Base-by-base conservation (phyloP, 2,113 vertebrate species). In the Oreotrochilus melanogaster region DNA sequence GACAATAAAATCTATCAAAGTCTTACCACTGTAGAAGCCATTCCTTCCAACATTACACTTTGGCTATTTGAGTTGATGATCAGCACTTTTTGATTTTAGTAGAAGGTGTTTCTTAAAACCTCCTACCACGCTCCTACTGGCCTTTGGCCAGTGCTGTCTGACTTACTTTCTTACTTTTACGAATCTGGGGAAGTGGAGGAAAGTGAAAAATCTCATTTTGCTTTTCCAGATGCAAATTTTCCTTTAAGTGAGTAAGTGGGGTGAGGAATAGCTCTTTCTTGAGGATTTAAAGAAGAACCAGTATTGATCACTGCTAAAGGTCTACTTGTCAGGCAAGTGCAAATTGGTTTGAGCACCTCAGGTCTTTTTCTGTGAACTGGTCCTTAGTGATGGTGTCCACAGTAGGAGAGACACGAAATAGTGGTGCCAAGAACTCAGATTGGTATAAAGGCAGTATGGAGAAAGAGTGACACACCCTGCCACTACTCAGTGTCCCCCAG, bases 1-100 rank as follows among this genome's bases (percentile, higher is more conserved):
- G 91, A 82, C 30, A 67, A 78, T 65, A 75, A 88, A 94, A 64
- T 58, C 78, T 66, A 57, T 16, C 7, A 7, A 54, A 84, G 57
- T 64, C 60, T 57, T 88, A 73, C 33, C 64, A 48, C 66, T 81
- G 48, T 23, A 82, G 81, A 71, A 89, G 27, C 14, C 58, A 48
- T 33, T n/a, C 48, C 60, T 75, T 81, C 11, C 8, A 82, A n/a
- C 10, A 9, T 39, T 54, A 86, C 27, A 72, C 56, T 47, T 57
- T 19, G 37, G 42, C 45, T 86, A 22, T 33, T 47, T 11, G 27
- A 57, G 39, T 56, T 21, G 7, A 9, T 14, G n/a, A 90, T 60
- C 31, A 65, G 54, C 8, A 43, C 6, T 10, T 48, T 89, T 73
- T 69, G 23, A 23, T n/a, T 64, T 83, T 24, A 54, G 28, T 16